Base-by-base conservation (phyloP, 1,140 invertebrate species). In the Trichomalopsis sarcophagae region DNA sequence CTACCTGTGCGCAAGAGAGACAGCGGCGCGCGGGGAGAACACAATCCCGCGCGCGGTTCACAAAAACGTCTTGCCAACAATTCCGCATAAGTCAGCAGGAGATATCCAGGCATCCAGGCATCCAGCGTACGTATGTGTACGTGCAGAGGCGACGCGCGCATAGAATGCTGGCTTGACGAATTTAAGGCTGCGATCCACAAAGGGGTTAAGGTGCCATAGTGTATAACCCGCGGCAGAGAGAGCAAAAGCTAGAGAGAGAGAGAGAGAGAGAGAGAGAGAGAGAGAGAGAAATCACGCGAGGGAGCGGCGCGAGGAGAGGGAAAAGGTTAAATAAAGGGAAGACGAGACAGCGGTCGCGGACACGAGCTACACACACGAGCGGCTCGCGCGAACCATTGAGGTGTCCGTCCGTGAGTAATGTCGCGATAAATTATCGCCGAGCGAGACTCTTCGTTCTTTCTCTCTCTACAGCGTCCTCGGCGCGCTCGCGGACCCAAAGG, bases 321-420 rank as follows among this genome's bases (percentile, higher is more conserved):
- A 83, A 86, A 85, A 87, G 87, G 87, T 80, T 87, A 88, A 87
- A 88, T 85, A 88, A 87, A 85, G 83, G 81, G 86, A 78, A 79
- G 85, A 82, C 33, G 86, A 69, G 84, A 81, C 66, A 85, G 82
- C 17, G 84, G 17, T 30, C 76, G 68, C 88, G 83, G 86, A 87
- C 86, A 86, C 88, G 88, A 84, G 88, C 87, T 36, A 30, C 68
- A 47, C 13, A 44, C 30, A 78, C 21, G 9, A 40, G 23, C n/a
- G 17, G 33, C 5, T 6, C 40, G 17, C 47, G 78, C 40, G 62
- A 73, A 86, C 90, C 91, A 92, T 92, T 92, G 87, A 92, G 89
- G 91, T 91, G 91, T 92, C 91, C 88, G 89, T 90, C 87, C 77
- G 87, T 91, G 90, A 92, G 91, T 92, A 92, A 92, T 92, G 91